A percentile compares a stretch with the other conserved stretches of the same genome.
These are phyloP conservation scores for Cetoscarus ocellatus DNA, from an alignment of 2,797 vertebrate species.

Conservation along the genomic window DNA sequence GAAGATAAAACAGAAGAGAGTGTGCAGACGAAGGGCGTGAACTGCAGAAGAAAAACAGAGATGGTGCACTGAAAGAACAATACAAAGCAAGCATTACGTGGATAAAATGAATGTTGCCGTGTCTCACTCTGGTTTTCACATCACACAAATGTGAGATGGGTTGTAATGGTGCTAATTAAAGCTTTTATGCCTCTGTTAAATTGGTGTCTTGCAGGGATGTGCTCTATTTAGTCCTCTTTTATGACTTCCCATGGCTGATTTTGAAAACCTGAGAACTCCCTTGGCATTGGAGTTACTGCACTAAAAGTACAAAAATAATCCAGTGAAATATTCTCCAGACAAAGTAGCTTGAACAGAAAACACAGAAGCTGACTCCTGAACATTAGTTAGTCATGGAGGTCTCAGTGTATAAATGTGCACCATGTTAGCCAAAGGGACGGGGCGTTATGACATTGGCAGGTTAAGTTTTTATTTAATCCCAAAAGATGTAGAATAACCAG, in stretches of 20 bases:
- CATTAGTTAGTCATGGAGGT: conserved; percentile 30
- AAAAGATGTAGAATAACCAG: no score
- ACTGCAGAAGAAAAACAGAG: conserved; percentile 40
- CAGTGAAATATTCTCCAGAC: conserved; percentile 43
- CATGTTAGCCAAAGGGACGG: conserved; percentile 54
- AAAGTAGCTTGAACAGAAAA: conserved; percentile 15
- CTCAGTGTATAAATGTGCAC: conserved; percentile 9
- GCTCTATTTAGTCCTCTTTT: conserved; percentile 32
- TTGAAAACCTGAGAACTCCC: conserved; percentile 42
- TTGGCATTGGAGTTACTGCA: conserved; percentile 21
- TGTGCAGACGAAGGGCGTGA: conserved; percentile 25
- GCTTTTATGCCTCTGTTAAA: conserved; percentile 58
- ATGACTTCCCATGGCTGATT: conserved; percentile 24
- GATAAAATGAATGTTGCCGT: conserved; percentile 38
- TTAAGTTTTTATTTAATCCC: conserved; percentile 32
- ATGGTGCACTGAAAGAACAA: conserved; percentile 38
- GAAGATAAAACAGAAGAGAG: conserved; percentile 22
- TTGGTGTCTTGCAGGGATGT: conserved; percentile 41
- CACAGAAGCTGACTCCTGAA: conserved; percentile 9
- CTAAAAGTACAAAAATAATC: conserved; percentile 28
- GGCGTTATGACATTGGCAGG: conserved; percentile 47
- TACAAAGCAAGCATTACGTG: conserved; percentile 6
- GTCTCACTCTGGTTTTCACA: conserved; percentile 4
- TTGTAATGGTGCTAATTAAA: conserved; percentile 65
- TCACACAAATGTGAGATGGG: conserved; percentile 27